These are phyloP conservation scores for Syrphus vitripennis DNA, from an alignment of 2,888 invertebrate species.

Conservation along the genomic window DNA sequence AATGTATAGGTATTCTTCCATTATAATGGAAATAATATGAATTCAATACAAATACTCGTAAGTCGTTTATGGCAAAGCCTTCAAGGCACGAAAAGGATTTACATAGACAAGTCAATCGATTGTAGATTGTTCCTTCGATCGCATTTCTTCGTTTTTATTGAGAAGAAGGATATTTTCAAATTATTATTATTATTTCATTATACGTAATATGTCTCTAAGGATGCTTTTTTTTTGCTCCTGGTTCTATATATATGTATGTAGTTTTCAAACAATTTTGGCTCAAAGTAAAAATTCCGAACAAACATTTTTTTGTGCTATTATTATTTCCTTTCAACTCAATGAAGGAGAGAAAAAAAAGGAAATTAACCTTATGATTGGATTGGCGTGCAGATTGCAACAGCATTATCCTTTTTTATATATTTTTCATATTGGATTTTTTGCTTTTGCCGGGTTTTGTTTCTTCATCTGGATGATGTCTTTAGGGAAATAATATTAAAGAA, in stretches of 20 bases:
- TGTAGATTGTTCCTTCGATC: conserved; percentile 25
- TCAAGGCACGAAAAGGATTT: conserved; percentile 40
- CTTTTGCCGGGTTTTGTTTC: conserved; percentile 1
- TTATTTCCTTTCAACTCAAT: not conserved
- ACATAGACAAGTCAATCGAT: conserved; percentile 47
- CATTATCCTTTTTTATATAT: not conserved
- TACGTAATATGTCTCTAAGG: not conserved
- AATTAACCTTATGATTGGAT: conserved; percentile 53
- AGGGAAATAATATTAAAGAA: conserved; percentile 6
- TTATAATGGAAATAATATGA: conserved; percentile 34
- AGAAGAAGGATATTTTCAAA: not conserved
- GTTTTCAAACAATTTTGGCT: not conserved
- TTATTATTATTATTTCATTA: not conserved
- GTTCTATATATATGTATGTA: not conserved
- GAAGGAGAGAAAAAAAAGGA: not conserved
- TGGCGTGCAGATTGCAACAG: conserved; percentile 34
- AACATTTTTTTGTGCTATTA: not conserved
- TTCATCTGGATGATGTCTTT: conserved; percentile 21
- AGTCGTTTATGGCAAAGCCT: conserved; percentile 4
- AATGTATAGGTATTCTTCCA: not conserved
- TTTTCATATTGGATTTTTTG: not conserved
- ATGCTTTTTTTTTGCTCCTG: not conserved
- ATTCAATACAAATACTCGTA: conserved; percentile 44
- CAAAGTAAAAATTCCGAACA: not conserved
- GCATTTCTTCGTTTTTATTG: not conserved